phyloP scores from a whole-genome alignment of 2,888 invertebrate species.

The Resseliella maxima region DNA sequence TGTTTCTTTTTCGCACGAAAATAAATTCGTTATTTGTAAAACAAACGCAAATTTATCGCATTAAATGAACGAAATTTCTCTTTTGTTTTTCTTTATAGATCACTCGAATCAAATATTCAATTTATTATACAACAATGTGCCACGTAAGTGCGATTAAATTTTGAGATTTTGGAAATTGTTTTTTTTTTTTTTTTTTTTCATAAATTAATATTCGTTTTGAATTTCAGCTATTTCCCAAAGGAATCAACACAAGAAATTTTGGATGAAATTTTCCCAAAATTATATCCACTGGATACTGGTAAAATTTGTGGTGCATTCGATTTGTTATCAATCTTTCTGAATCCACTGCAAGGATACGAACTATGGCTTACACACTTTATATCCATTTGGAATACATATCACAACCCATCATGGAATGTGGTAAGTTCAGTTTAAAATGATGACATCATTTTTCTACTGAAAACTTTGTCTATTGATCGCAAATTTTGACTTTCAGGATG shows the following conservation, averaged over 20 bases:
- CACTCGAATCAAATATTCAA: constrained; percentile 59
- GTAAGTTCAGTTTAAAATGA: constrained; percentile 54
- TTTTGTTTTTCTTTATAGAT: constrained; percentile 57
- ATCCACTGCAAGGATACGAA: constrained; percentile 75
- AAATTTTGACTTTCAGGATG: constrained; percentile 68
- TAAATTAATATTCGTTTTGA: too few relatives aligned
- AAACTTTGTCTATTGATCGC: background rate
- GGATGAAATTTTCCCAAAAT: constrained; percentile 81
- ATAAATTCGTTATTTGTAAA: too few relatives aligned
- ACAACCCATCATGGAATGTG: constrained; percentile 71
- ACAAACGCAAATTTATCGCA: background rate
- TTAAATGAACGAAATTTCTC: background rate
- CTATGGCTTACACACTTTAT: constrained; percentile 86
- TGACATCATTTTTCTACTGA: background rate
- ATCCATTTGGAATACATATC: constrained; percentile 85
- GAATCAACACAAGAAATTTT: constrained; percentile 87
- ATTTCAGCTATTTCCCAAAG: constrained; percentile 64
- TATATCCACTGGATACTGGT: constrained; percentile 78
- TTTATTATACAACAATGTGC: constrained; percentile 59
- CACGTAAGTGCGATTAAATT: constrained; percentile 59
- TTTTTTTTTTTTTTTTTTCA: constrained; percentile 56
- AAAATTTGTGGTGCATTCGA: constrained; percentile 70
- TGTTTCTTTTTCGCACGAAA: too few relatives aligned
- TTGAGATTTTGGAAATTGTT: background rate
- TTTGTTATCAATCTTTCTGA: constrained; percentile 79